Percentiles rank a stretch among this genome's conserved stretches.
Conservation (phyloP, 2,888 invertebrate genomes). For the Globia sparganii region DNA sequence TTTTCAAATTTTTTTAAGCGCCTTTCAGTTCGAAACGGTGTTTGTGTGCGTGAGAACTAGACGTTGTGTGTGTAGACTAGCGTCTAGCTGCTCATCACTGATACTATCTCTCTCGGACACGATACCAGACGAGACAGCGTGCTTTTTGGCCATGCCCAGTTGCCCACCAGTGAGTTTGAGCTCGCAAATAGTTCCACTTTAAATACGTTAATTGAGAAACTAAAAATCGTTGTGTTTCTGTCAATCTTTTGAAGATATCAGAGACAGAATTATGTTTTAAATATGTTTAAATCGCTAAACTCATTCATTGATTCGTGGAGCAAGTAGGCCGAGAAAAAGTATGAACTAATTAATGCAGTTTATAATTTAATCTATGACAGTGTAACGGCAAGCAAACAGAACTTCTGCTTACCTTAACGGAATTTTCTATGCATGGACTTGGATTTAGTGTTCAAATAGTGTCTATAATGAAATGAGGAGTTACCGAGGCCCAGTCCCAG, state of each 20-base stretch:
- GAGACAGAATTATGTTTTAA: neutral
- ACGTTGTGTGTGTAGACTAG: too few species aligned
- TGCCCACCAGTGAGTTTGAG: too few species aligned
- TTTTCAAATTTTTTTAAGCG: too few species aligned
- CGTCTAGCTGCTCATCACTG: too few species aligned
- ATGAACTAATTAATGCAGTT: neutral
- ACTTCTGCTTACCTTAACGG: constrained; percentile 67
- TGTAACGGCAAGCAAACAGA: constrained; percentile 53
- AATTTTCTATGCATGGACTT: constrained; percentile 68
- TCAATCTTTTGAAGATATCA: neutral
- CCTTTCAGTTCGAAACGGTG: too few species aligned
- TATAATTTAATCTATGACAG: neutral
- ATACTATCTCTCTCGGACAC: too few species aligned
- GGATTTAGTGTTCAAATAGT: constrained; percentile 70
- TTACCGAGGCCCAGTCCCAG: constrained; percentile 73
- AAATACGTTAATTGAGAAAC: neutral
- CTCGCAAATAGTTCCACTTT: too few species aligned
- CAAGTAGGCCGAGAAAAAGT: neutral
- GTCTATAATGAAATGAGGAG: constrained; percentile 67
- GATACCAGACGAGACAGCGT: too few species aligned
- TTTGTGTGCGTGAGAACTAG: too few species aligned
- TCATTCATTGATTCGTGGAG: neutral
- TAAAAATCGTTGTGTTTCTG: neutral
- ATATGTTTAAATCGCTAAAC: neutral
- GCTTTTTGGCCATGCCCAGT: too few species aligned